phyloP scores from a whole-genome alignment of 2,797 vertebrate species.

The Microchirus variegatus region DNA sequence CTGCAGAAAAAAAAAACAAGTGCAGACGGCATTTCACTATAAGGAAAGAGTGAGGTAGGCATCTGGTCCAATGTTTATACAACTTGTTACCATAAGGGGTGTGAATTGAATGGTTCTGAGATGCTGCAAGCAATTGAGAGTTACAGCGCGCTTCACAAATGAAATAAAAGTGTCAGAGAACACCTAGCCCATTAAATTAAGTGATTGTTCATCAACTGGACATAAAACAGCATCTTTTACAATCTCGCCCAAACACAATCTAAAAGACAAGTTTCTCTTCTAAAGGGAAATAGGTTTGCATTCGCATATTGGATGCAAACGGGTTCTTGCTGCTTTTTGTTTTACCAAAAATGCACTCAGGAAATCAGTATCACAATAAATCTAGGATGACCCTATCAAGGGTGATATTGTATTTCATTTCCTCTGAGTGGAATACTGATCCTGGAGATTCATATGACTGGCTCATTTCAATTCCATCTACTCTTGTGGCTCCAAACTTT shows the following conservation, averaged over 20 bases:
- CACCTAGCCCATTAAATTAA: constrained; percentile 62
- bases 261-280: constrained; percentile 44
- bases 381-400: constrained; percentile 71
- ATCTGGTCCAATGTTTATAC: constrained; percentile 69
- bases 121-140: constrained; percentile 61
- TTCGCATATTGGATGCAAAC: constrained; percentile 46
- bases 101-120: constrained; percentile 55
- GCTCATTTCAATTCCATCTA: constrained; percentile 68
- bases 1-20: constrained; percentile 36
- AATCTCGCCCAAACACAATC: constrained; percentile 66
- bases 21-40: constrained; percentile 53
- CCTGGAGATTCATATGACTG: constrained; percentile 61
- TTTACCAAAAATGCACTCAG: constrained; percentile 68
- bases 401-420: constrained; percentile 75
- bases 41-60: constrained; percentile 55
- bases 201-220: constrained; percentile 66
- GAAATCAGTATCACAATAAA: constrained; percentile 79
- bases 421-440: constrained; percentile 70
- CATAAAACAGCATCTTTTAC: constrained; percentile 62
- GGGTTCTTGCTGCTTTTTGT: constrained; percentile 52
- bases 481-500: constrained; percentile 62
- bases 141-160: constrained; percentile 71
- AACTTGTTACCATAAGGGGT: constrained; percentile 69
- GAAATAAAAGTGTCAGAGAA: constrained; percentile 76
- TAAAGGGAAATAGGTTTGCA: constrained; percentile 24